These are phyloP conservation scores for Bombus polaris DNA, from an alignment of 1,140 invertebrate species.

Conservation along the genomic window DNA sequence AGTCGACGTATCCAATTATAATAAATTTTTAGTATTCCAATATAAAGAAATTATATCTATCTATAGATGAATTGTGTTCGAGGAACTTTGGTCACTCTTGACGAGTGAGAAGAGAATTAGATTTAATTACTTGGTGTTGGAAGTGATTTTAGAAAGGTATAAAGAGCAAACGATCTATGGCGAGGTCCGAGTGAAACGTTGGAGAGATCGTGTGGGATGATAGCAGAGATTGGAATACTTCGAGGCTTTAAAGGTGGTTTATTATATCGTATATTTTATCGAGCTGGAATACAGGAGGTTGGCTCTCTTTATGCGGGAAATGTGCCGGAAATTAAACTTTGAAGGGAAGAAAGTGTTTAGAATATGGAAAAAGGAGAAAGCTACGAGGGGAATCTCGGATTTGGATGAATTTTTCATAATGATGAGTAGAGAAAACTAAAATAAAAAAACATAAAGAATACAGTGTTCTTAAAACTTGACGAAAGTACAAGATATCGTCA, in stretches of 20 bases:
- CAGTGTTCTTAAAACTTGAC: not conserved
- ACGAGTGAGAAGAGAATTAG: not conserved
- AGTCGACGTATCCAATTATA: too few relatives aligned
- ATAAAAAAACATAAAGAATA: not conserved
- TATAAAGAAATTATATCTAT: not conserved
- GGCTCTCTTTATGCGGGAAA: conserved; percentile 9
- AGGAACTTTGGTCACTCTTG: not conserved
- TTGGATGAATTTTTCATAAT: not conserved
- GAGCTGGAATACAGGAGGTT: not conserved
- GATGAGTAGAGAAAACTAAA: not conserved
- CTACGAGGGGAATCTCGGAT: conserved; percentile 52
- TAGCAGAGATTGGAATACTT: not conserved
- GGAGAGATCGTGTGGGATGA: not conserved
- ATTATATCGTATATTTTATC: conserved; percentile 34
- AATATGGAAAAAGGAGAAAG: conserved; percentile 21
- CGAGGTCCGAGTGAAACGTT: not conserved
- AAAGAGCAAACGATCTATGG: not conserved
- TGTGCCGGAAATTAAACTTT: conserved; percentile 32
- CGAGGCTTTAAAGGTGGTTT: conserved; percentile 11
- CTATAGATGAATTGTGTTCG: fast-evolving
- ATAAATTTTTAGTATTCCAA: not conserved
- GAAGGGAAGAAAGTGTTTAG: not conserved
- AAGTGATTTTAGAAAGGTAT: not conserved
- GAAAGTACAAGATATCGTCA: too few relatives aligned
- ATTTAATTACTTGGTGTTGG: conserved; percentile 1